Percentiles rank a stretch among this genome's conserved stretches.
These are phyloP conservation scores for Onychostruthus taczanowskii DNA, from an alignment of 2,113 vertebrate genomes.

Conservation along the genomic window DNA sequence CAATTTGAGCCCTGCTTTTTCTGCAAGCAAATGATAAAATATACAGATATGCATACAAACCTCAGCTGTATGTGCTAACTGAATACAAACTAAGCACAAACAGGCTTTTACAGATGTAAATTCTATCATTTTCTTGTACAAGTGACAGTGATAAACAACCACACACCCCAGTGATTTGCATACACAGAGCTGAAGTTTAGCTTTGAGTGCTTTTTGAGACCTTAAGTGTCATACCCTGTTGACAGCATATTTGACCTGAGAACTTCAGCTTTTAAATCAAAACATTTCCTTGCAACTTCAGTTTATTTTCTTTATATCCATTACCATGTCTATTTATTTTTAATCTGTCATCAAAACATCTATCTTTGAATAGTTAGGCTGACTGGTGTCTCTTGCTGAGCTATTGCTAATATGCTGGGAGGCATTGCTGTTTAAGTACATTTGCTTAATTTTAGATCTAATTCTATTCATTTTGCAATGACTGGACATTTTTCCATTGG, in stretches of 20 bases:
- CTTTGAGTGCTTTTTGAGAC: slow-evolving; percentile 52
- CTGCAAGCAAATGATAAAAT: slow-evolving; percentile 35
- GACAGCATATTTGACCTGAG: slow-evolving; percentile 51
- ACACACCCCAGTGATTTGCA: slow-evolving; percentile 26
- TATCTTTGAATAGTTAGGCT: background rate
- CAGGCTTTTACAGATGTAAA: slow-evolving; percentile 54
- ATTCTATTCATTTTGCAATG: background rate
- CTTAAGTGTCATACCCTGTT: slow-evolving; percentile 37
- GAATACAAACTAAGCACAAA: slow-evolving; percentile 52
- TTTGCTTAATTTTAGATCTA: background rate
- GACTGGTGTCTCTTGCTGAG: background rate
- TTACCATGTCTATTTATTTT: slow-evolving; percentile 41
- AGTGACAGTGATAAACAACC: slow-evolving; percentile 58
- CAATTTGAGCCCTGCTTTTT: background rate
- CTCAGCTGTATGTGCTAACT: slow-evolving; percentile 15
- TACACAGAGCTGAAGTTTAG: slow-evolving; percentile 30
- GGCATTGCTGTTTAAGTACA: background rate
- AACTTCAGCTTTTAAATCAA: slow-evolving; percentile 42
- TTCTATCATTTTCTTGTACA: slow-evolving; percentile 56
- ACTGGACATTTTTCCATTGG: background rate
- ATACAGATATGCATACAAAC: slow-evolving; percentile 39
- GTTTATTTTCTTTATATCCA: slow-evolving; percentile 51
- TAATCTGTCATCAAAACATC: slow-evolving; percentile 35
- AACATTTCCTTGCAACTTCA: slow-evolving; percentile 42
- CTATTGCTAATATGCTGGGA: background rate